Base-by-base conservation (phyloP, 1,140 invertebrate genomes). In the Aphaenogaster floridana region DNA sequence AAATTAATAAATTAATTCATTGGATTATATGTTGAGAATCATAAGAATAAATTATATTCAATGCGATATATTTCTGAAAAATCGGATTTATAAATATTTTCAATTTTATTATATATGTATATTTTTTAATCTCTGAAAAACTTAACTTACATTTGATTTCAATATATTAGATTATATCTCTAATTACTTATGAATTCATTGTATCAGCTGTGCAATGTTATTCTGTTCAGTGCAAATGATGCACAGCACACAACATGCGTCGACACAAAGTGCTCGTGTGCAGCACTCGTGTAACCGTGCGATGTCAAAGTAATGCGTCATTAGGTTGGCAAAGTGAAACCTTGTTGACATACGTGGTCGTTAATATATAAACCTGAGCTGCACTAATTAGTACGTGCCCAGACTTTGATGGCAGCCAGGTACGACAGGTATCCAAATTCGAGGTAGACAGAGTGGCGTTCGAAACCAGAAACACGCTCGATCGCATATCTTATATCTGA, bases 351-450 rank as follows among this genome's bases (percentile, higher is more conserved):
- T 76, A 84, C 80, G 69, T 84, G 69, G 54, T 61, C 39, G 80
- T 84, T 84, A 84, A 84, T 84, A 61, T 76, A 61, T 61, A 84
- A 74, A 84, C 69, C 80, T 61, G 80, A 76, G 80, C 54, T 63
- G 9, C 66, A 28, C 69, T 84, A 84, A 84, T 84, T 84, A 84
- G 69, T 76, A 84, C 69, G 80, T 64, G 69, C 42, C 42, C 28
- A 48, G 61, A 84, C 42, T 84, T 76, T 84, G 54, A 74, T 76
- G 63, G 54, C 8, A 61, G 3, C 13, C 28, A 76, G 54, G 9
- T 61, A 74, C 11, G 66, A 71, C 45, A 69, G 34, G 68, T 39
- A 48, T 48, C 45, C 54, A 61, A 76, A 76, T 76, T 50, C 80
- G 34, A 50, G 54, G 13, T 21, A 81, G 79, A 59, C 63, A 28